A percentile compares a stretch with the other conserved stretches of the same genome.
These are phyloP conservation scores for Scylla paramamosain DNA, from an alignment of 1,140 invertebrate species.

Conservation along the genomic window DNA sequence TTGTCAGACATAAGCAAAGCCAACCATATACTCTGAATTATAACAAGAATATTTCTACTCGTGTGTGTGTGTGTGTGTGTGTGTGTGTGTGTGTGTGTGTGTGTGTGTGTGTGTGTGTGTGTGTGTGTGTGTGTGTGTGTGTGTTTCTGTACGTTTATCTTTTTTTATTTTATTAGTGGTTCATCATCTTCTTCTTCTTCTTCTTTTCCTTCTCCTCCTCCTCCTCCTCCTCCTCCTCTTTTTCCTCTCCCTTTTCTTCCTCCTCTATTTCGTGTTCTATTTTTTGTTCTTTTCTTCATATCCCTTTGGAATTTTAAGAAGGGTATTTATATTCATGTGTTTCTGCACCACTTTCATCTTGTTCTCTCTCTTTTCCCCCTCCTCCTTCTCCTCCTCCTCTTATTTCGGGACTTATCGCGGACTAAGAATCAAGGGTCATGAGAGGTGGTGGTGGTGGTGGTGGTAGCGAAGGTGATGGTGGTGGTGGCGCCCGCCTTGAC, in stretches of 20 bases:
- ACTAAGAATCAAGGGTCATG: not conserved
- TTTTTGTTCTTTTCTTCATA: not conserved
- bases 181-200: not conserved
- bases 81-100: not conserved
- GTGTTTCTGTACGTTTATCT: not conserved
- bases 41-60: not conserved
- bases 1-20: not conserved
- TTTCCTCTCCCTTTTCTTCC: not conserved
- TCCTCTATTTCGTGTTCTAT: not conserved
- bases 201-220: not conserved
- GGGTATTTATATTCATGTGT: not conserved
- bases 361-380: not conserved
- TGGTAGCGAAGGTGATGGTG: too few species aligned
- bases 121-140: not conserved
- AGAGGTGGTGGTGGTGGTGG: too few species aligned
- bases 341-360: not conserved
- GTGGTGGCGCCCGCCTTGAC: not conserved
- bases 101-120: too few species aligned
- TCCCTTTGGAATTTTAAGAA: not conserved
- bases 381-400: not conserved
- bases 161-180: not conserved
- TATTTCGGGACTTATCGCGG: not conserved
- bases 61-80: not conserved
- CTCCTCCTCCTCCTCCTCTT: not conserved
- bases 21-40: not conserved